Conservation (phyloP, 2,888 invertebrate genomes). For the Tuberolachnus salignus region DNA sequence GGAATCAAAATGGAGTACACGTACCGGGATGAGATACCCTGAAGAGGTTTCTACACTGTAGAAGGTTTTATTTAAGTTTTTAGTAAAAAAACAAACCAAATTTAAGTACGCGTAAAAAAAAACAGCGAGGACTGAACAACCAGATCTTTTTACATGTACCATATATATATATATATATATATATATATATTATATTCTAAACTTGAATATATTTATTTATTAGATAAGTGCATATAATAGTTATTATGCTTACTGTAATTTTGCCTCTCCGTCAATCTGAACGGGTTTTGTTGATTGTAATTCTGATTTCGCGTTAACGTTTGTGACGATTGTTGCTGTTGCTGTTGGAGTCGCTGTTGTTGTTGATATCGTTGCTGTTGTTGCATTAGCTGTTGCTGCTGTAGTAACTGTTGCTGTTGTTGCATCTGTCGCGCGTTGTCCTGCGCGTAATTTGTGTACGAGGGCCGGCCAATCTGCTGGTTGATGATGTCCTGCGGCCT, state of each 20-base stretch:
- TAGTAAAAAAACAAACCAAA: too few relatives aligned
- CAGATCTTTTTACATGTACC: too few relatives aligned
- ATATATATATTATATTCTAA: too few relatives aligned
- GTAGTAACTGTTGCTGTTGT: conserved; percentile 18
- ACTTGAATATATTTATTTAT: too few relatives aligned
- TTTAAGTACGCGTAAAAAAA: too few relatives aligned
- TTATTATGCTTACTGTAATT: conserved; percentile 28
- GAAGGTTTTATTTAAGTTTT: too few relatives aligned
- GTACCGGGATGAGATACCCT: too few relatives aligned
- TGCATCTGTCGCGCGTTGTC: conserved; percentile 11
- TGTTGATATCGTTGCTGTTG: conserved; percentile 5
- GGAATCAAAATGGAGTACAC: too few relatives aligned
- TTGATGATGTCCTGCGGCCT: conserved; percentile 36
- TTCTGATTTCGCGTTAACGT: neutral
- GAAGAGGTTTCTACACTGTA: too few relatives aligned
- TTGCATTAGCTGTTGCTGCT: conserved; percentile 2
- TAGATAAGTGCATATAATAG: neutral
- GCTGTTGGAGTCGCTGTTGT: conserved; percentile 10
- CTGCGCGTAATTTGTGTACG: neutral
- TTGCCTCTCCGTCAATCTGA: neutral
- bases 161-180: too few relatives aligned
- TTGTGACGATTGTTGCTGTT: conserved; percentile 13
- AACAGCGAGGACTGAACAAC: too few relatives aligned
- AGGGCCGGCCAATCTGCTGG: conserved; percentile 24
- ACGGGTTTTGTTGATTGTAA: conserved; percentile 9